Conservation (phyloP, 2,888 invertebrate genomes). For the Harpalus rubripes region DNA sequence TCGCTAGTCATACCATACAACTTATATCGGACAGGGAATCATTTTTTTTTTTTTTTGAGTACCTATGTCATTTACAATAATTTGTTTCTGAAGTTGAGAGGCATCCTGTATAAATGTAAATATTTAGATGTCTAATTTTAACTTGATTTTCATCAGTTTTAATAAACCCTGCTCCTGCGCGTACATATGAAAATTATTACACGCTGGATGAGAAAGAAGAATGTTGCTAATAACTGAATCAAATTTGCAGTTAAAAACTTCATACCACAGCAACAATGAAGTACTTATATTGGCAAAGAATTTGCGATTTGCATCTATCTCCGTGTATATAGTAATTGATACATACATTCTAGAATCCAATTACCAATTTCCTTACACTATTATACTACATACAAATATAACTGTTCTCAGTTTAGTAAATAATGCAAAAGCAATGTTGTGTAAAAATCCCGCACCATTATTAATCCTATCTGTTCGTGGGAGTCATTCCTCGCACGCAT, state of each 20-base stretch:
- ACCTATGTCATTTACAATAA: too few species aligned
- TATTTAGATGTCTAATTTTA: too few species aligned
- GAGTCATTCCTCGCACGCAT: conserved; percentile 42
- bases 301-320: neutral
- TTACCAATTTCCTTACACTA: neutral
- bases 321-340: neutral
- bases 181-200: too few species aligned
- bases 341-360: conserved; percentile 2
- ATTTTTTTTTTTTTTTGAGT: too few species aligned
- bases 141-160: too few species aligned
- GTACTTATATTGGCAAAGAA: neutral
- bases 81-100: too few species aligned
- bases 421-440: conserved; percentile 31
- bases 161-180: too few species aligned
- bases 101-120: too few species aligned
- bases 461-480: conserved; percentile 41
- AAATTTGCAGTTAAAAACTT: neutral
- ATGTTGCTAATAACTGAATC: neutral
- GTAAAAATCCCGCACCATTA: conserved; percentile 29
- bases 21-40: too few species aligned
- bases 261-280: neutral
- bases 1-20: too few species aligned
- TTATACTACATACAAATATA: conserved; percentile 5
- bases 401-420: conserved; percentile 24
- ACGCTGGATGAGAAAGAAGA: too few species aligned